Conservation (phyloP, 2,888 invertebrate genomes). For the Mylabris sibirica region DNA sequence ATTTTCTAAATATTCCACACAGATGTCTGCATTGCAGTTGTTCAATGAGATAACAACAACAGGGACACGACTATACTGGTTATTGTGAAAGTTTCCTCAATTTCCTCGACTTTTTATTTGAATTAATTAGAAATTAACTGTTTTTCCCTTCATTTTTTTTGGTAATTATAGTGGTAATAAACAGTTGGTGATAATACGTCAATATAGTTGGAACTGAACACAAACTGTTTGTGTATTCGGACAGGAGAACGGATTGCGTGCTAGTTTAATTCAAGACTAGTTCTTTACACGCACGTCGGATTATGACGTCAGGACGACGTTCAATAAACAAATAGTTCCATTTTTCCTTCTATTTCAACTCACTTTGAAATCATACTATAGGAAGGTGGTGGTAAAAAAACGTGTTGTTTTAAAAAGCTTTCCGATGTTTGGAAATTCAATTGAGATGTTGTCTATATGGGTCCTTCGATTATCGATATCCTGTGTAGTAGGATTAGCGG, state of each 20-base stretch:
- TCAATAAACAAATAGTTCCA: constrained; percentile 31
- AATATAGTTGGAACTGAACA: background rate
- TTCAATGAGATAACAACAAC: background rate
- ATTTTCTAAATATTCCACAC: background rate
- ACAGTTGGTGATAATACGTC: constrained; percentile 4
- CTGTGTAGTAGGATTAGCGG: too few relatives aligned
- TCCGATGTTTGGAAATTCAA: too few relatives aligned
- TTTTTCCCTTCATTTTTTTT: background rate
- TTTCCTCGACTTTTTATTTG: background rate
- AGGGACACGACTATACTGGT: background rate
- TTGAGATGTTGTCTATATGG: too few relatives aligned
- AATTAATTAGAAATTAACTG: background rate
- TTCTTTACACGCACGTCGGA: constrained; percentile 28
- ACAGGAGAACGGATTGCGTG: constrained; percentile 22
- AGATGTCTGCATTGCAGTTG: constrained; percentile 1
- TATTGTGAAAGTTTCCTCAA: background rate
- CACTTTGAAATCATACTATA: too few relatives aligned
- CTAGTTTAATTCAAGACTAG: constrained; percentile 19
- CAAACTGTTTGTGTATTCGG: background rate
- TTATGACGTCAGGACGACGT: constrained; percentile 28
- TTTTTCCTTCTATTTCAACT: background rate
- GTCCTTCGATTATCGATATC: too few relatives aligned
- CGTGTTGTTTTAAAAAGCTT: too few relatives aligned
- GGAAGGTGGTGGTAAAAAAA: too few relatives aligned
- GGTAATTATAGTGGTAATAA: background rate